A percentile compares a stretch with the other conserved stretches of the same genome.
phyloP scores from a whole-genome alignment of 2,113 vertebrate species.

The Glaucidium brasilianum region DNA sequence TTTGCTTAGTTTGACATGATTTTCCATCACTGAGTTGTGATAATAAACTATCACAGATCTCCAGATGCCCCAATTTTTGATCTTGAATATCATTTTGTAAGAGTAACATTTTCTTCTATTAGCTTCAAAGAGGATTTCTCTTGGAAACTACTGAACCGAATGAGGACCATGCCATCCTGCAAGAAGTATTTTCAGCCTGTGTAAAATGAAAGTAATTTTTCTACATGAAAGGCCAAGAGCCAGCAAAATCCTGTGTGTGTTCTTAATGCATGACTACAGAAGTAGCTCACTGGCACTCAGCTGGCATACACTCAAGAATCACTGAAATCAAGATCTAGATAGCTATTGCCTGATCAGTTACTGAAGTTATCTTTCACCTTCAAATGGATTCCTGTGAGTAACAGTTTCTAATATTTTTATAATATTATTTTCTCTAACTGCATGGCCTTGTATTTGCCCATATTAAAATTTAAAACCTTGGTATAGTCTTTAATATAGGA shows the following conservation, averaged over 20 bases:
- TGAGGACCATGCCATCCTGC: neutral
- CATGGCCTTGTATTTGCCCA: neutral
- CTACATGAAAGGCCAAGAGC: neutral
- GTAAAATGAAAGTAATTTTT: neutral
- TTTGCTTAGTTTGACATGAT: neutral
- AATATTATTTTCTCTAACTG: neutral
- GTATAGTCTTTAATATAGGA: neutral
- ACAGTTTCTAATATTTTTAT: neutral
- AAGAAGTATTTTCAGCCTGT: neutral
- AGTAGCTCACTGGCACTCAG: neutral
- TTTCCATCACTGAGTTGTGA: neutral
- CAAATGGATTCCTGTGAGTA: neutral
- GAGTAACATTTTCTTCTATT: neutral
- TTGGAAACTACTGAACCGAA: neutral
- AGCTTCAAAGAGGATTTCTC: neutral
- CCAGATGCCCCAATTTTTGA: neutral
- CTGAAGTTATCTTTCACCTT: neutral
- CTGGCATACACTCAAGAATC: neutral
- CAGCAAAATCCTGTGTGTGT: neutral
- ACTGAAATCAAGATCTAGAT: neutral
- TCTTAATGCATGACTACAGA: neutral
- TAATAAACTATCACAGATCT: neutral
- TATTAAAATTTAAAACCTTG: conserved; percentile 14
- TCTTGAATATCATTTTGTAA: neutral
- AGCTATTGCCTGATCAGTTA: neutral